Evolutionary conservation across 2,113 vertebrate genomes (phyloP).

Genomic region (Lichenostomus cassidix): DNA sequence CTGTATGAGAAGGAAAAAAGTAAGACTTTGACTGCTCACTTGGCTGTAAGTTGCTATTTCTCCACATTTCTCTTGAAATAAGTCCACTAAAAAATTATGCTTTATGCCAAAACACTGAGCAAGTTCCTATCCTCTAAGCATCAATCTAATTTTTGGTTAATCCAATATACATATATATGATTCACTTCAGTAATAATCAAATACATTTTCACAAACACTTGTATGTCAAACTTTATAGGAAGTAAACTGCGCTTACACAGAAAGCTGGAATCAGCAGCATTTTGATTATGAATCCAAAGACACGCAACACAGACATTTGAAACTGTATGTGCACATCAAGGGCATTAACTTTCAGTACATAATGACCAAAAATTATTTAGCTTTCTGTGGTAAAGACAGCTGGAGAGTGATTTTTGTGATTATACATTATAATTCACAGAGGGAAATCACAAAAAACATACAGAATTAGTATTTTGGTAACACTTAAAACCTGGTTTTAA

Average conservation of each 20-base stretch:
- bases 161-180: not conserved
- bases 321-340: not conserved
- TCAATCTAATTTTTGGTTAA: not conserved
- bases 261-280: not conserved
- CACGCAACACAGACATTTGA: fast-evolving
- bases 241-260: not conserved
- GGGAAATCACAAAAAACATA: not conserved
- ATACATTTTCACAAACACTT: not conserved
- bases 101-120: not conserved
- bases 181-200: not conserved
- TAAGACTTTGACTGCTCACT: not conserved
- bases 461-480: not conserved
- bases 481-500: not conserved
- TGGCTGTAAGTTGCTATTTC: not conserved
- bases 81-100: not conserved
- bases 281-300: not conserved
- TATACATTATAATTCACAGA: not conserved
- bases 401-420: not conserved
- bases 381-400: not conserved
- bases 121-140: not conserved
- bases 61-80: not conserved
- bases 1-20: not conserved
- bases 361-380: not conserved
- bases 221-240: not conserved
- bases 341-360: not conserved